Evolutionary conservation across 2,888 invertebrate species (phyloP), one percentile per base, ranked within the genome.

Genomic region (Synergus japonicus): DNA sequence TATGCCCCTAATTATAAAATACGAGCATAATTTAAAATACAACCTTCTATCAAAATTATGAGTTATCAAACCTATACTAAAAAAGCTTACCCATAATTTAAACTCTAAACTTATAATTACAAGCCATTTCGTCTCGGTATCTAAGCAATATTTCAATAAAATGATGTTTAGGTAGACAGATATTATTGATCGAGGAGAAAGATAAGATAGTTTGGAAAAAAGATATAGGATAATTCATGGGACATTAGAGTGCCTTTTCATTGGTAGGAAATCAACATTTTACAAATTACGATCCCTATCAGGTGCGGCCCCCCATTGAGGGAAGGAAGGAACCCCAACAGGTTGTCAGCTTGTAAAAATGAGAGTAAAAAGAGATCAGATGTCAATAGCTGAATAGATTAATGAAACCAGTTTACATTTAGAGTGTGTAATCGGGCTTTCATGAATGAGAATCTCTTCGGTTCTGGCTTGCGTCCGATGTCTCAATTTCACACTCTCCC

Each of bases 381-480:
- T n/a, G 41, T 66, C 65, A 66, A 66, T 66, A 43, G 41, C 8
- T 66, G 65, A 66, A 66, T 66, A 66, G 65, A 66, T 49, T 49
- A 69, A 69, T 69, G 29, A 37, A 69, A 69, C 49, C 49, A 10
- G 67, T 44, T 67, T 67, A 67, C 67, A 67, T 67, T 67, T 67
- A 67, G 22, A 67, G 22, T 46, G 46, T 67, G 12, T 46, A 67
- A 66, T 66, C 65, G 65, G 37, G n/a, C n/a, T 66, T 66, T 66
- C 41, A 66, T 66, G 67, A 67, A 44, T 67, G 44, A 13, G 22
- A 44, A 18, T 67, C 67, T 67, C 12, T 44, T 67, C 18, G 44
- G 46, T 22, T 44, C 18, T 67, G 43, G 18, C 44, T 67, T 67
- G 18, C 12, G 46, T 13, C 65, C 41, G 43, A 66, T 66, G 44